Base-by-base conservation (phyloP, 2,113 vertebrate species). In the Fregetta grallaria region DNA sequence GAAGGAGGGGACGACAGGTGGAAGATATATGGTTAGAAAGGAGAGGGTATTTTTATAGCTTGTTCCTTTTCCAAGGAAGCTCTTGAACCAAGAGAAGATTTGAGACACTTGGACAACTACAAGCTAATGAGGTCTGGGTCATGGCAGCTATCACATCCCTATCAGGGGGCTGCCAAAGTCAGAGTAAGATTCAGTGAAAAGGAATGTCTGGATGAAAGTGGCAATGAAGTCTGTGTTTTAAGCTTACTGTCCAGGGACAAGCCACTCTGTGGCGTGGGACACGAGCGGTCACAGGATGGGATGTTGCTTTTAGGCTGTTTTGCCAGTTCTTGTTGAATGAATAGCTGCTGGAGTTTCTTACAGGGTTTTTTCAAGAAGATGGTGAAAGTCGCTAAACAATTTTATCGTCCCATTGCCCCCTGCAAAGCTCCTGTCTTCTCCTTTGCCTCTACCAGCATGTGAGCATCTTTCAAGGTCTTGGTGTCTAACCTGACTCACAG, bases 1-100 rank as follows among this genome's bases (percentile, higher is more conserved):
- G 96, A 95, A 94, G 76, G 68, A 81, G 91, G 52, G 65, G 85
- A 63, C 3, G 5, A 63, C 93, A 90, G 65, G 73, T 90, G 66
- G 62, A 65, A 94, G 78, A 67, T 40, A 23, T 13, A 15, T 47
- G 5, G 1, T 79, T 73, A 56, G 73, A 44, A 91, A 78, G 55
- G 38, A 77, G 63, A 86, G 27, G 68, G 50, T 88, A 5, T 71
- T 80, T 91, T 87, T 87, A 40, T 34, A 59, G 86, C 44, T 36
- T 47, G 38, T 15, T 86, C 83, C 15, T 77, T 95, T 93, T 12
- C 52, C 53, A 88, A 86, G 65, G 26, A 81, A 61, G 55, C 19
- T 94, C 77, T 59, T 91, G 76, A 68, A 20, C 14, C n/a, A 55
- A 71, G 16, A 70, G 50, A 30, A 61, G 45, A 56, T 53, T 1